These are phyloP conservation scores for Lamellibrachia columna DNA, from an alignment of 2,888 invertebrate genomes.

Conservation along the genomic window DNA sequence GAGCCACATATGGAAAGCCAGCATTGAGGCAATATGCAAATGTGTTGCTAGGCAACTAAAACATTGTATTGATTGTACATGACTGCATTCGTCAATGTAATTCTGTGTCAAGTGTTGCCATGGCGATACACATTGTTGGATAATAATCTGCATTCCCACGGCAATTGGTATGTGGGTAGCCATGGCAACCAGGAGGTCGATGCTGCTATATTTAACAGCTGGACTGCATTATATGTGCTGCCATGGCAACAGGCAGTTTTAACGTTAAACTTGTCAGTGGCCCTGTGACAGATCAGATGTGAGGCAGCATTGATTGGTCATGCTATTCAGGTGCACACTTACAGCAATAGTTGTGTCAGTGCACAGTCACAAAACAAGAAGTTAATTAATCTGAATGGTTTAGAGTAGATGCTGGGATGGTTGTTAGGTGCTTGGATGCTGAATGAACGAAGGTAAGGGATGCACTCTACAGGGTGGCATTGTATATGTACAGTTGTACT, in stretches of 20 bases:
- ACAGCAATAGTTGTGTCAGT: not conserved
- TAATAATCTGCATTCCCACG: not conserved
- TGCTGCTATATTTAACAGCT: not conserved
- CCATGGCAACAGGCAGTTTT: not conserved
- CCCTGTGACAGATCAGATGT: not conserved
- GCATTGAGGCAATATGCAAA: constrained; percentile 7
- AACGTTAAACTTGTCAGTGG: not conserved
- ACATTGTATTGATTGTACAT: not conserved
- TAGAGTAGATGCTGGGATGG: not conserved
- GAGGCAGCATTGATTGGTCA: not conserved
- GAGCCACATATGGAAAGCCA: not conserved
- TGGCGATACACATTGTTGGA: not conserved
- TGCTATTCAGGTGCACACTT: not conserved
- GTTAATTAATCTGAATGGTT: constrained; percentile 1
- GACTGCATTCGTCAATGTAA: not conserved
- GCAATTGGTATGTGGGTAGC: not conserved
- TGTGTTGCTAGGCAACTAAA: not conserved
- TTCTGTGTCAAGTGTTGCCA: not conserved
- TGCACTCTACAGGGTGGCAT: not conserved
- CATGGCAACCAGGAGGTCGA: not conserved
- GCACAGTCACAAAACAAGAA: not conserved
- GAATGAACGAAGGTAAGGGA: not conserved
- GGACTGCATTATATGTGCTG: not conserved
- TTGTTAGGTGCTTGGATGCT: not conserved
- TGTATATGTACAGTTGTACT: not conserved